Percentiles rank a stretch among this genome's conserved stretches.
Evolutionary conservation across 2,888 invertebrate species (phyloP).

Genomic region (Drosophila monieri): DNA sequence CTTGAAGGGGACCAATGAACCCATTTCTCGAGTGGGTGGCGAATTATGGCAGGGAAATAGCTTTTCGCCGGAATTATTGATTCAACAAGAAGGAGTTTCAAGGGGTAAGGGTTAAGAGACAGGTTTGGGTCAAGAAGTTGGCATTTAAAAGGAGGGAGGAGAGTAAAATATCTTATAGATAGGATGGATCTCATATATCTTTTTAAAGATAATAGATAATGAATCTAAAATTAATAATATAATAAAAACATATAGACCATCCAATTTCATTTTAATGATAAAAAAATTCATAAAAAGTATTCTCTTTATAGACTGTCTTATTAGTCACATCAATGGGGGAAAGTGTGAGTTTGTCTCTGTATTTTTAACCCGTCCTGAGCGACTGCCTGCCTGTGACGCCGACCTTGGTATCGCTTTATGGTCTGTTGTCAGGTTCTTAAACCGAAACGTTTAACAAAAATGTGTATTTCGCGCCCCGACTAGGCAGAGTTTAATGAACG

Average conservation of each 20-base stretch:
- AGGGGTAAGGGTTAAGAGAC: neutral
- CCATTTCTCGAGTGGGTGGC: slow-evolving; percentile 14
- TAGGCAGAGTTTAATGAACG: slow-evolving; percentile 59
- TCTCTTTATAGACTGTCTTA: too few relatives aligned
- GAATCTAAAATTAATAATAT: too few relatives aligned
- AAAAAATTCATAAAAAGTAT: too few relatives aligned
- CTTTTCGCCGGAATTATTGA: slow-evolving; percentile 22
- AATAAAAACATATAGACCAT: too few relatives aligned
- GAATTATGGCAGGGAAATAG: neutral
- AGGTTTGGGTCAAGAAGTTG: neutral
- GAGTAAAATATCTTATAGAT: too few relatives aligned
- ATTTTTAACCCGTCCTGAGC: slow-evolving; percentile 44
- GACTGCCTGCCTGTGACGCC: too few relatives aligned
- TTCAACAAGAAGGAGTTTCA: slow-evolving; percentile 26
- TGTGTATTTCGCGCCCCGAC: slow-evolving; percentile 18
- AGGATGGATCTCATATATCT: too few relatives aligned
- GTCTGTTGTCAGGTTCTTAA: slow-evolving; percentile 40
- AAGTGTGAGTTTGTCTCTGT: slow-evolving; percentile 5
- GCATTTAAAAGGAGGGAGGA: too few relatives aligned
- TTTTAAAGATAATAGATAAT: too few relatives aligned
- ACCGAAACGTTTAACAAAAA: slow-evolving; percentile 35
- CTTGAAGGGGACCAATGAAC: slow-evolving; percentile 53
- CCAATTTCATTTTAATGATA: too few relatives aligned
- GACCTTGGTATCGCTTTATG: slow-evolving; percentile 32
- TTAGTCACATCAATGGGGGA: neutral